Conservation (phyloP, 1,140 invertebrate species). For the Helicoverpa armigera region DNA sequence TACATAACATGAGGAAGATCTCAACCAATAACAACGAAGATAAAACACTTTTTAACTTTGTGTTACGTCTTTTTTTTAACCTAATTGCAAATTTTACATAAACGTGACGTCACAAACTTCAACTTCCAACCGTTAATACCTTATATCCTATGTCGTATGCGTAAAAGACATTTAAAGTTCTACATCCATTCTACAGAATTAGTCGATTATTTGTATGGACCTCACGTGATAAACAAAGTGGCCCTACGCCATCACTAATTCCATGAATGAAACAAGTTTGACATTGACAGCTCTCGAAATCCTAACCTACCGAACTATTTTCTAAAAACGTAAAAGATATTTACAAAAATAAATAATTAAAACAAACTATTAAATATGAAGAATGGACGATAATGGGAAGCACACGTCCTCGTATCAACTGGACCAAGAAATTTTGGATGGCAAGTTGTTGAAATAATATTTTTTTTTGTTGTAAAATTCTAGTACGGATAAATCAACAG, state of each 20-base stretch:
- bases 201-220: background rate
- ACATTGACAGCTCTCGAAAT: conserved; percentile 53
- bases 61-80: too few species aligned
- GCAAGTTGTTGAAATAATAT: conserved; percentile 60
- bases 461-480: conserved; percentile 65
- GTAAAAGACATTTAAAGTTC: background rate
- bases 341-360: conserved; percentile 62
- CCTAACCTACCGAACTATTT: conserved; percentile 62
- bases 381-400: conserved; percentile 84
- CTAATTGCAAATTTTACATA: too few species aligned
- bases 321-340: conserved; percentile 61
- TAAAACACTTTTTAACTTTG: too few species aligned
- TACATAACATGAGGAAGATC: too few species aligned
- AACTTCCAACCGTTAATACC: too few species aligned
- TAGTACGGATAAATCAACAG: conserved; percentile 77
- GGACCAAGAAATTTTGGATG: conserved; percentile 82
- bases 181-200: background rate
- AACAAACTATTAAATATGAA: conserved; percentile 79
- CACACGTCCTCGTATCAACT: conserved; percentile 78
- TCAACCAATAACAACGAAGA: too few species aligned
- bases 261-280: conserved; percentile 31
- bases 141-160: too few species aligned
- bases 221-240: background rate
- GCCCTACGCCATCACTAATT: background rate
- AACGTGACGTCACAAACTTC: too few species aligned